Evolutionary conservation across 2,888 invertebrate species (phyloP), one percentile per base, ranked within the genome.

Genomic region (Geophilus truncorum): DNA sequence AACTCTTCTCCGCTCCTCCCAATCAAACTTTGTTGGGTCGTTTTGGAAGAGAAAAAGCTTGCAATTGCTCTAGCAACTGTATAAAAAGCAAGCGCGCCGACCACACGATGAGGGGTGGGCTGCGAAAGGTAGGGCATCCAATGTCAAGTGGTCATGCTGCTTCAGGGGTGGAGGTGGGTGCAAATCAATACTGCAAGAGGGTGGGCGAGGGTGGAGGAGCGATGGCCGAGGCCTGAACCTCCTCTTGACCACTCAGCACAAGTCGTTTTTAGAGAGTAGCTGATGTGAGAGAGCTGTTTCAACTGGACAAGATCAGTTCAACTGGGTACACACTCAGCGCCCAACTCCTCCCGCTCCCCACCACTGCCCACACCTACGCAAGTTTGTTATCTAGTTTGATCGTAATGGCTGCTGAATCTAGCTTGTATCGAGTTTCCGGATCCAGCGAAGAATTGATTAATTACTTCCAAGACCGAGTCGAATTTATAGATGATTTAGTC

Each of bases 51-150:
- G 30, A 75, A 75, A 32, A 32, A 32, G 23, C 76, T 75, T 75
- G 32, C 76, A 28, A 75, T 79, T 79, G 51, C 51, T 79, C 51
- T 23, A 45, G 76, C 76, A 75, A 75, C 32, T 75, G 76, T 75
- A 32, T 28, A 28, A 75, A 45, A 51, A 51, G 40, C 51, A 79
- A 36, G n/a, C 25, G 25, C 25, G 15, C 34, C 34, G 34, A 78
- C 32, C 78, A 36, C 34, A 36, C 36, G 36, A 25, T 36, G 78
- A 36, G 40, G 78, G 34, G 78, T 32, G 40, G 40, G 78, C n/a
- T 32, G 36, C 34, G 34, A 25, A 36, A 36, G 40, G 78, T 32
- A 36, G 78, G 78, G 51, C 51, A 51, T 51, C 51, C 51, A 51
- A 51, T 51, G 32, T 76, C 30, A 34, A 76, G 76, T 30, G 30